Base-by-base conservation (phyloP, 2,113 vertebrate genomes). In the Origma solitaria region DNA sequence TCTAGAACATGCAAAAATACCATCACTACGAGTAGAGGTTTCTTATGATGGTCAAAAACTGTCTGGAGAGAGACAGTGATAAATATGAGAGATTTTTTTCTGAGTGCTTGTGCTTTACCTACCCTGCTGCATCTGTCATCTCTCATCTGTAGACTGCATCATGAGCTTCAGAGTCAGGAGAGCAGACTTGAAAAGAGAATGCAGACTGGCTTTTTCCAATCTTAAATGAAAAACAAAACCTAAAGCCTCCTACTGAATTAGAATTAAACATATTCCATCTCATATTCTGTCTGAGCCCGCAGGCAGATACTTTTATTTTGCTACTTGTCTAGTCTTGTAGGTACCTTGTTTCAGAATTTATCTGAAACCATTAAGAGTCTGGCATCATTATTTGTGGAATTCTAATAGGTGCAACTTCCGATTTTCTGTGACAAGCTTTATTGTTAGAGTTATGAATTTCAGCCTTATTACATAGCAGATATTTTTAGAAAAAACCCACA, bases 221-320 rank as follows among this genome's bases (percentile, higher is more conserved):
- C 50, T 86, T 71, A 77, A 56, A 70, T 56, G 56, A 70, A 62
- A 79, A 81, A 54, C 49, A 64, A 73, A 37, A 31, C 3, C 60
- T 56, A 50, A 49, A 53, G 28, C 60, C 22, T 90, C 33, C 58
- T 77, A 4, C 62, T 90, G 65, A 96, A 93, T 90, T 88, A 80
- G 86, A 92, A 80, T 72, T 27, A 80, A 93, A 42, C 35, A 8
- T 71, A 31, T 4, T 86, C 64, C 4, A n/a, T 83, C 82, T 92
- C 71, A 7, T 88, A 44, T 51, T 78, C 85, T 77, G 94, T 96
- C 96, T 96, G 90, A 88, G 82, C 86, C 95, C 0, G 0, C 68
- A 94, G 94, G 93, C 76, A 93, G 51, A 24, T 49, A 71, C 79
- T 73, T 94, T 86, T 53, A 78, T 88, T 94, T 86, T 88, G 76